Base-by-base conservation (phyloP, 2,113 vertebrate species). In the Percopsis transmontana region DNA sequence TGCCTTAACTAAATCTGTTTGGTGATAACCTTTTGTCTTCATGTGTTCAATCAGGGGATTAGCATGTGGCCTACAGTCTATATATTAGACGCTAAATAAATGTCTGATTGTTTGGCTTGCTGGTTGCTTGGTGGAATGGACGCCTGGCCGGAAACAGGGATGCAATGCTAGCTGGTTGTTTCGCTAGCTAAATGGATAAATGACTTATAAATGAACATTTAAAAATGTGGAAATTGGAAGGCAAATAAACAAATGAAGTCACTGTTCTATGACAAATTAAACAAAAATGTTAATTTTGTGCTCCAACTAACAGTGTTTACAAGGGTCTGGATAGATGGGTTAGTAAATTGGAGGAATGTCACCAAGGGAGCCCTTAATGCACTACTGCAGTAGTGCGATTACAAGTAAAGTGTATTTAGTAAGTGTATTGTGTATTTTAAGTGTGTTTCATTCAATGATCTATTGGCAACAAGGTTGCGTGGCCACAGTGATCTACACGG, bases 21-120 rank as follows among this genome's bases (percentile, higher is more conserved):
- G 79, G 67, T 58, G 82, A 85, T 85, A 85, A 87, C 87, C 88
- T 89, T 84, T 24, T 88, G 83, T 90, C 82, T 81, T 79, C 63
- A 59, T 74, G 81, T 77, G 76, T 66, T 87, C 83, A 84, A 84
- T 89, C 83, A 85, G 38, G 77, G 79, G 76, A 88, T 86, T 83
- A 84, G 68, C 76, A 81, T 83, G 80, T 72, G 79, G 72, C 76
- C 68, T 53, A 44, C 58, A 79, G 84, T 87, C 79, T 76, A 83
- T 88, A 57, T 59, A 71, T 53, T 54, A 41, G 27, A 33, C 48
- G 66, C 56, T 80, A 65, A 79, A 70, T 56, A 59, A 77, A 45
- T 9, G 33, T 45, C 67, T 41, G 51, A 40, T 62, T 40, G 39
- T 53, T 51, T 23, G 23, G 56, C 58, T 72, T 14, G 41, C 50